Base-by-base conservation (phyloP, 2,113 vertebrate species). In the Euleptes europaea region DNA sequence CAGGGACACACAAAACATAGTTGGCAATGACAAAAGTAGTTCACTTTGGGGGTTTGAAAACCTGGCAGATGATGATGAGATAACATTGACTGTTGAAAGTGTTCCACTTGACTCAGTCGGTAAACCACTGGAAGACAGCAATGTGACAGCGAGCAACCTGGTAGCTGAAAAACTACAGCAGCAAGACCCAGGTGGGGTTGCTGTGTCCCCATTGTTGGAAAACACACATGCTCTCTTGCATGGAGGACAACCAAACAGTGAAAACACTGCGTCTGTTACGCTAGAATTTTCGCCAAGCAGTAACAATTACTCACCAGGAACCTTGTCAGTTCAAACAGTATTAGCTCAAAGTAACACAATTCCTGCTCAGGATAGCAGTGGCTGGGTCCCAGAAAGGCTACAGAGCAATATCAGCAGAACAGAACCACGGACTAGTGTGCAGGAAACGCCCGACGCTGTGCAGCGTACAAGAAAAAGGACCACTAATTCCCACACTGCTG, bases 71-170 rank as follows among this genome's bases (percentile, higher is more conserved):
- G 63, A 76, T 60, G 96, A 96, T 92, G 91, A 96, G 57, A 75
- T 98, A 72, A 97, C 96, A 0, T 94, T 97, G 83, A 96, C 96
- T 0, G 90, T 97, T 80, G 94, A 97, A 89, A 97, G 96, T 85
- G n/a, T 96, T 49, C 92, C 92, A 0, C 74, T 78, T 85, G 93
- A 93, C 71, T 78, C 87, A 0, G 86, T 93, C 75, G 90, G 57
- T 78, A 89, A 92, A 71, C 90, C n/a, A 0, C 21, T 89, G 42
- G 85, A 81, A 3, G 90, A 86, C 0, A 73, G 51, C 35, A 51
- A 17, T 82, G 66, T 67, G 73, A 47, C 88, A 60, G 89, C 51
- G 87, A 90, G 79, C 72, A 70, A 65, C 54, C 19, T 12, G 19
- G 40, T 80, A 82, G 40, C 49, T 42, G 72, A 84, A 90, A 73